A percentile compares a stretch with the other conserved stretches of the same genome.
Conservation (phyloP, 2,797 vertebrate species). For the Karalla daura region DNA sequence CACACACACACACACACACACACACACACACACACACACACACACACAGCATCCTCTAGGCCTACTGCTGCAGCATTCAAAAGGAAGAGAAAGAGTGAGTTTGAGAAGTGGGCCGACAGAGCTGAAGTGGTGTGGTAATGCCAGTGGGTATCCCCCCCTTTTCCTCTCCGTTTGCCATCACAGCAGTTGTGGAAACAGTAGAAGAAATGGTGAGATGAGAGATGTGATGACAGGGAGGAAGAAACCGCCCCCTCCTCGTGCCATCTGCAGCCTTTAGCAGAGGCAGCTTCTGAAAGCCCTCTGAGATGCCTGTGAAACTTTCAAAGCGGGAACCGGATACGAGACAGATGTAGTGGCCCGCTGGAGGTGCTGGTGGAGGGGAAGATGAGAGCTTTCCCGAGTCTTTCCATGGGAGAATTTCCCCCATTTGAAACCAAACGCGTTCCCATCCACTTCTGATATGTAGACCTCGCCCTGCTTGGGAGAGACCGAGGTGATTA, state of each 20-base stretch:
- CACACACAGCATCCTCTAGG: slow-evolving; percentile 21
- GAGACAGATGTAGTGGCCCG: slow-evolving; percentile 49
- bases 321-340: slow-evolving; percentile 45
- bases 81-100: slow-evolving; percentile 14
- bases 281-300: slow-evolving; percentile 47
- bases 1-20: no score
- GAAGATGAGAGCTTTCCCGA: background rate
- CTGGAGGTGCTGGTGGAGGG: slow-evolving; percentile 38
- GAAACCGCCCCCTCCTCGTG: slow-evolving; percentile 13
- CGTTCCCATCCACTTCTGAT: slow-evolving; percentile 7
- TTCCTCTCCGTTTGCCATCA: background rate
- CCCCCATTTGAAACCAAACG: slow-evolving; percentile 20
- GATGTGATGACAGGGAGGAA: slow-evolving; percentile 41
- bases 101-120: slow-evolving; percentile 35
- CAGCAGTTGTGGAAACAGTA: slow-evolving; percentile 26
- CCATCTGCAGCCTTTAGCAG: slow-evolving; percentile 36
- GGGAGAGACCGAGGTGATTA: slow-evolving; percentile 52
- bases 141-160: background rate
- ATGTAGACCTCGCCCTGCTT: slow-evolving; percentile 19
- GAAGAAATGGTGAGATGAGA: slow-evolving; percentile 29
- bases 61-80: slow-evolving; percentile 31
- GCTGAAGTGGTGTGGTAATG: slow-evolving; percentile 21
- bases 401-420: background rate
- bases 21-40: slow-evolving; percentile 2
- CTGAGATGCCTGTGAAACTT: slow-evolving; percentile 42